Conservation (phyloP, 2,113 vertebrate species). For the Theropithecus gelada region DNA sequence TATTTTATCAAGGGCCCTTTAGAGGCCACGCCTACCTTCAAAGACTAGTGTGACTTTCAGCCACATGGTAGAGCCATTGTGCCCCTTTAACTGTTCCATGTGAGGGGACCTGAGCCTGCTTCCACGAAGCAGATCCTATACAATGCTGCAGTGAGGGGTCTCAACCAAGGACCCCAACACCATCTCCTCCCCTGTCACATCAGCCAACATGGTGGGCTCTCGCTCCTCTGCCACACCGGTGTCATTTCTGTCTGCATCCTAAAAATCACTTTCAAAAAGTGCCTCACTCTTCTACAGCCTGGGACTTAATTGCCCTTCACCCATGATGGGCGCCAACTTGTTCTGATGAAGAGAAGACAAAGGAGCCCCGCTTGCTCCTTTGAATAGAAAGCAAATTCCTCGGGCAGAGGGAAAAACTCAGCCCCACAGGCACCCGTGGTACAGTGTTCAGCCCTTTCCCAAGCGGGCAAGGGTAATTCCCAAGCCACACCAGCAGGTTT, state of each 20-base stretch:
- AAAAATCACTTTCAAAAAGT: background rate
- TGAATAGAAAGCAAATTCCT: background rate
- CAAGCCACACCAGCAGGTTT: slow-evolving; percentile 60
- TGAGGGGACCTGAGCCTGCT: background rate
- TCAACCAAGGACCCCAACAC: background rate
- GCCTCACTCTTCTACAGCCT: background rate
- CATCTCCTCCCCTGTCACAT: background rate
- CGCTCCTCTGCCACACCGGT: background rate
- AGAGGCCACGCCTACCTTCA: background rate
- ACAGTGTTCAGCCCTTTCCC: background rate
- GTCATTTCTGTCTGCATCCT: background rate
- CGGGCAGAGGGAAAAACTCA: background rate
- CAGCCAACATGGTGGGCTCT: background rate
- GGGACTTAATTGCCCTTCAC: background rate
- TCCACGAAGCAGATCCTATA: background rate
- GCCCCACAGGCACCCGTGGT: accelerated
- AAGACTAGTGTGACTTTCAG: background rate
- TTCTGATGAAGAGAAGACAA: background rate
- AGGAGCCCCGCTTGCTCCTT: background rate
- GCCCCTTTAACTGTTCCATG: background rate
- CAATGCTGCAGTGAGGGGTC: background rate
- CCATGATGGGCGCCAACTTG: background rate
- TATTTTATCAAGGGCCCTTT: background rate
- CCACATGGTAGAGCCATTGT: background rate
- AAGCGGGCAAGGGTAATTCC: background rate